Evolutionary conservation across 1,140 invertebrate species (phyloP), one percentile per base, ranked within the genome.

Genomic region (Hylaeus anthracinus): DNA sequence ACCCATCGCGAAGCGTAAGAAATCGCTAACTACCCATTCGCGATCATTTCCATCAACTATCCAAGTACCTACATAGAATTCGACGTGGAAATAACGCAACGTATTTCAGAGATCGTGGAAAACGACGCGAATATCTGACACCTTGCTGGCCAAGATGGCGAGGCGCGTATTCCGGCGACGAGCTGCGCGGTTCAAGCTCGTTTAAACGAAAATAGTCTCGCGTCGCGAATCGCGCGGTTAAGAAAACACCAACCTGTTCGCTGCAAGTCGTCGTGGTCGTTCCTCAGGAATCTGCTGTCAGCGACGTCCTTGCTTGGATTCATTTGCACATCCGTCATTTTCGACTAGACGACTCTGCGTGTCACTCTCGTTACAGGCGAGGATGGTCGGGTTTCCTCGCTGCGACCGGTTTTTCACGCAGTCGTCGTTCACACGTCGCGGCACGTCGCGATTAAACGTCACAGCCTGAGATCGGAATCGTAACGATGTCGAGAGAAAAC

Each of bases 261-360:
- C 60, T 80, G 86, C 70, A 79, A 86, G 79, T 74, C 83, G 81
- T 84, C 82, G 65, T 73, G 74, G 90, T 76, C 80, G 90, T 91
- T 74, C 90, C 93, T 84, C 90, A 92, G 90, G 91, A 94, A 84
- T 90, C 93, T 90, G 85, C 88, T 66, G 82, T 81, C 90, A 86
- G 73, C 74, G 45, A 82, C 77, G 67, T 83, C 85, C 74, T 90
- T 90, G 84, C 73, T 83, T 72, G 83, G 86, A 66, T 91, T 92
- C 74, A 93, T 90, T 72, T 94, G 94, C 56, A 95, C 93, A 67
- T 94, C 94, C 72, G 94, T 94, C 94, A 95, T 95, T 58, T 71
- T 79, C 78, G 76, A 51, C 41, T 15, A 15, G 48, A 69, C 51
- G 69, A 51, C 43, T 58, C 60, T n/a, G 53, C 45, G 55, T 45